Conservation (phyloP, 2,888 invertebrate genomes). For the Volucella inflata region DNA sequence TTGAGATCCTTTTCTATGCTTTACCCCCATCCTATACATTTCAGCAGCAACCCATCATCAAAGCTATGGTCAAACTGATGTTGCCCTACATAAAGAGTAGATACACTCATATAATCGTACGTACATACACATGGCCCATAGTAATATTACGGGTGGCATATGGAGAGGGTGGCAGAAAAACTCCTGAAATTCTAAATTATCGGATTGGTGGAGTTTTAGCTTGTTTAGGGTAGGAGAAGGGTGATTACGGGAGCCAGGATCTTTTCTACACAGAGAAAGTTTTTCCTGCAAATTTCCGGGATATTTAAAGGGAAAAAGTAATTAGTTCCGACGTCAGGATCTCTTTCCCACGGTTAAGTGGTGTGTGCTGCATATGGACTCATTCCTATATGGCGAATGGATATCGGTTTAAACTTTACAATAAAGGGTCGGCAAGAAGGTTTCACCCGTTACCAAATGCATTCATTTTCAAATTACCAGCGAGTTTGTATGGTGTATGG, state of each 20-base stretch:
- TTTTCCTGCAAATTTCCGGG: slow-evolving; percentile 69
- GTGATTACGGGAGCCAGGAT: neutral
- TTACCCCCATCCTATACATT: slow-evolving; percentile 15
- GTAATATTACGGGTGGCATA: neutral
- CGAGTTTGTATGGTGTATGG: too few relatives aligned
- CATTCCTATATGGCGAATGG: slow-evolving; percentile 23
- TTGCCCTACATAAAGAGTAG: slow-evolving; percentile 26
- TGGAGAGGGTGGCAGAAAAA: slow-evolving; percentile 11
- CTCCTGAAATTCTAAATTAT: slow-evolving; percentile 63
- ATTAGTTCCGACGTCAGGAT: slow-evolving; percentile 73
- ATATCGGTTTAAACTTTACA: slow-evolving; percentile 65
- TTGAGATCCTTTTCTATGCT: slow-evolving; percentile 52
- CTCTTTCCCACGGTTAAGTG: slow-evolving; percentile 70
- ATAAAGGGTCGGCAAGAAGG: slow-evolving; percentile 29
- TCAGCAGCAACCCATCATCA: slow-evolving; percentile 10
- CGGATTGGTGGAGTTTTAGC: slow-evolving; percentile 62
- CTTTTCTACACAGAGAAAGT: slow-evolving; percentile 43
- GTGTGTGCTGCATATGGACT: slow-evolving; percentile 53
- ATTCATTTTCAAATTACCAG: slow-evolving; percentile 43
- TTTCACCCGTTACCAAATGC: slow-evolving; percentile 35
- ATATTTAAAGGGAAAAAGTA: slow-evolving; percentile 65
- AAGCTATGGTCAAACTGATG: slow-evolving; percentile 60
- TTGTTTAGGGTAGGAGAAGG: slow-evolving; percentile 44
- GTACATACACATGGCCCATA: neutral
- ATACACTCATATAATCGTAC: slow-evolving; percentile 24